Percentiles rank a stretch among this genome's conserved stretches.
Conservation (phyloP, 2,797 vertebrate genomes). For the Malacoraja senta region DNA sequence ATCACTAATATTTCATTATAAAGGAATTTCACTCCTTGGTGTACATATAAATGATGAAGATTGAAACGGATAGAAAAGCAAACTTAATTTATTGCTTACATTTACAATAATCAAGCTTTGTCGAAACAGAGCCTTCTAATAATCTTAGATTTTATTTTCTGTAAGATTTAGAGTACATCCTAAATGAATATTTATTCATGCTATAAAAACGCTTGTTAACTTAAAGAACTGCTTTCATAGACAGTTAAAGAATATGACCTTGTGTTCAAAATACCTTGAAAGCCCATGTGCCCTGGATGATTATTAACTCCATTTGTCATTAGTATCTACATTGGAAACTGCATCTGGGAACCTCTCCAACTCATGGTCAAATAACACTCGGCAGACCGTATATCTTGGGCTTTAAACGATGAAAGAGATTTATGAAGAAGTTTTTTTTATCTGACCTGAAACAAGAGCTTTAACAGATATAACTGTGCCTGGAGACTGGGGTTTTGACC, state of each 20-base stretch:
- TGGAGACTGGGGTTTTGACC: background rate
- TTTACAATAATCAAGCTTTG: background rate
- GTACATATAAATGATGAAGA: background rate
- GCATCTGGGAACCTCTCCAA: background rate
- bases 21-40: slow-evolving; percentile 17
- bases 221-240: background rate
- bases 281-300: background rate
- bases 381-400: background rate
- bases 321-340: background rate
- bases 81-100: background rate
- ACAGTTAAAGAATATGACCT: background rate
- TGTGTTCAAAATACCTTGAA: background rate
- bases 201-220: background rate
- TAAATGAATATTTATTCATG: background rate
- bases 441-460: background rate
- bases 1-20: background rate
- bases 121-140: background rate
- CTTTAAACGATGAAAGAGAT: background rate
- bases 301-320: background rate
- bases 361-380: background rate
- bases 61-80: background rate
- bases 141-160: background rate
- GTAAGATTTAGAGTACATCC: background rate
- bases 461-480: background rate
- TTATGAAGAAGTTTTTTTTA: background rate